phyloP scores from a whole-genome alignment of 2,797 vertebrate species.

The Margarornis squamiger region DNA sequence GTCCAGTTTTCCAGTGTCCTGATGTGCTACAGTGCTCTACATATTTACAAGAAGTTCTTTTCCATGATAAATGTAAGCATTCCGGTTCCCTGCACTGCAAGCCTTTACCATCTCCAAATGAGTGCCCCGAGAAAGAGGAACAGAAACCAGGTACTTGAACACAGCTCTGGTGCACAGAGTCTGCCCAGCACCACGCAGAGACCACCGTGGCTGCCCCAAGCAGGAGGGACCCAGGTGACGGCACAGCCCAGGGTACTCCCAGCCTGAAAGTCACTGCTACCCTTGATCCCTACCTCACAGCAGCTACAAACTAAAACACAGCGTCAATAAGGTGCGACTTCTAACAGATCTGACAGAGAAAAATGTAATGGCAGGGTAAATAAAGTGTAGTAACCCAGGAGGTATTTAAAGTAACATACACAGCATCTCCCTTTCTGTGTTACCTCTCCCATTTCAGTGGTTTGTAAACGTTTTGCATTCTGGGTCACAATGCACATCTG shows the following conservation, averaged over 20 bases:
- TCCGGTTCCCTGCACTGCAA: not conserved
- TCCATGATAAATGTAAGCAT: not conserved
- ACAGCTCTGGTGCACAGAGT: accelerated
- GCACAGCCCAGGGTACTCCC: too few species aligned
- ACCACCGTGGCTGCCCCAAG: accelerated
- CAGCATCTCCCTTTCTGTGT: not conserved
- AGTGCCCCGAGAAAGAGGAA: not conserved
- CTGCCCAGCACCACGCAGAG: accelerated
- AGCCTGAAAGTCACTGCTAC: not conserved
- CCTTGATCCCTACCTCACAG: accelerated
- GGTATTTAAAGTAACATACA: not conserved
- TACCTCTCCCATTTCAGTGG: not conserved
- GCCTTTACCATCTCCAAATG: not conserved
- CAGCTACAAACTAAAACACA: not conserved
- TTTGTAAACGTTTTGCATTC: not conserved
- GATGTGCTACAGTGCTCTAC: not conserved
- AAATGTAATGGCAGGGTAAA: not conserved
- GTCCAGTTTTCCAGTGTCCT: not conserved
- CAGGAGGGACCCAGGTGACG: accelerated
- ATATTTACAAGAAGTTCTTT: not conserved
- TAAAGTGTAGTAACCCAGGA: accelerated
- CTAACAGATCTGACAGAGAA: too few species aligned
- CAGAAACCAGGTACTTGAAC: not conserved
- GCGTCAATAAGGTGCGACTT: not conserved
- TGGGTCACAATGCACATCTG: not conserved